These are phyloP conservation scores for Drosophila setosimentum DNA, from an alignment of 2,888 invertebrate genomes.

Conservation along the genomic window DNA sequence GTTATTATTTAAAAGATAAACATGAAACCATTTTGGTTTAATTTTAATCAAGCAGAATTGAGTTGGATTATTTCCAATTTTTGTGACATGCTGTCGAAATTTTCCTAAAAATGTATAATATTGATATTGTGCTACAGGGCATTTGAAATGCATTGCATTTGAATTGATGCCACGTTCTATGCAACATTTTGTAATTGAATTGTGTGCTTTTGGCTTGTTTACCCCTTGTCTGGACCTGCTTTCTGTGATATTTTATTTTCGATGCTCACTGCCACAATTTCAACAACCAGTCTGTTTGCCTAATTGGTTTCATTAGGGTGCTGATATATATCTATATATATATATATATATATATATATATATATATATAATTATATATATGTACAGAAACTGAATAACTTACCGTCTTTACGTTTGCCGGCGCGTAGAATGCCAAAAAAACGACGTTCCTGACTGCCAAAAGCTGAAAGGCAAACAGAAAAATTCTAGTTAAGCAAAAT, in stretches of 20 bases:
- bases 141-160: constrained; percentile 21
- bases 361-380: not conserved
- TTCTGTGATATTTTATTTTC: constrained; percentile 69
- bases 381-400: constrained; percentile 28
- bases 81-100: not conserved
- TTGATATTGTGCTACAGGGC: constrained; percentile 4
- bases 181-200: constrained; percentile 68
- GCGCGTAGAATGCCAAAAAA: constrained; percentile 72
- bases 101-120: not conserved
- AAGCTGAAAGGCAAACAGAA: constrained; percentile 9
- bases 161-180: constrained; percentile 1
- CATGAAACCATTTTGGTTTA: not conserved
- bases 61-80: not conserved
- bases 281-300: constrained; percentile 57
- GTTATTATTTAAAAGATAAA: not conserved
- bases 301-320: constrained; percentile 74
- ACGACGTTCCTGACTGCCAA: constrained; percentile 58
- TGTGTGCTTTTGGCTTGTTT: constrained; percentile 51
- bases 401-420: constrained; percentile 65
- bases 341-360: not conserved
- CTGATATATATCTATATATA: not conserved
- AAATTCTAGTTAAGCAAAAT: constrained; percentile 17
- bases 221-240: constrained; percentile 70
- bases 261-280: constrained; percentile 49
- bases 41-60: not conserved